Evolutionary conservation across 1,140 invertebrate species (phyloP), one percentile per base, ranked within the genome.

Genomic region (Anastatus disparis): DNA sequence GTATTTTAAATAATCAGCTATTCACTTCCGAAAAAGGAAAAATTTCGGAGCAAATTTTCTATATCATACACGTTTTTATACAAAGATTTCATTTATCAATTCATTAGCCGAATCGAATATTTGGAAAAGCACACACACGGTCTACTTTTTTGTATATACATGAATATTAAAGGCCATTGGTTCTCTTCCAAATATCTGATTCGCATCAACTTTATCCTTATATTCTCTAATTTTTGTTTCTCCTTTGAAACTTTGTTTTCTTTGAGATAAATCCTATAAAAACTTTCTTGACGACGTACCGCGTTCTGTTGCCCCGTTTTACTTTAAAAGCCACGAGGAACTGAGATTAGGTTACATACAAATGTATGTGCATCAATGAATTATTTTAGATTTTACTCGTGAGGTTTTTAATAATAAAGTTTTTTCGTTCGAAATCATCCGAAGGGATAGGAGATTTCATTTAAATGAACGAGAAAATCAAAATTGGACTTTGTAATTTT

Each of bases 101-200:
- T 40, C 22, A 20, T 46, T 42, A n/a, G n/a, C 15, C 12, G 75
- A 79, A 75, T 74, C 76, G 73, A 76, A 71, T 77, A 77, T 77
- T 78, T 77, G 76, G 77, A 76, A 77, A 76, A 78, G 75, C 29
- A 72, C 71, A 20, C 42, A 7, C 42, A 71, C 59, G 56, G 72
- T 71, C 61, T 44, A 12, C 38, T 20, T 35, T 55, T 31, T 61
- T 38, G 22, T 4, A 52, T 40, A 31, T 27, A 44, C 26, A 50
- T 63, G 1, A 10, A 10, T 35, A 35, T 29, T 29, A 53, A 38
- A 29, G 58, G 70, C 70, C 72, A 50, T 58, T 15, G 27, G 71
- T 77, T 44, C 75, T 75, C 56, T 72, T 76, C 77, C 76, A 79
- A 79, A 77, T 75, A 77, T 70, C 75, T 74, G 73, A 73, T 69